Conservation (phyloP, 2,113 vertebrate species). For the Antechinus stuartii region DNA sequence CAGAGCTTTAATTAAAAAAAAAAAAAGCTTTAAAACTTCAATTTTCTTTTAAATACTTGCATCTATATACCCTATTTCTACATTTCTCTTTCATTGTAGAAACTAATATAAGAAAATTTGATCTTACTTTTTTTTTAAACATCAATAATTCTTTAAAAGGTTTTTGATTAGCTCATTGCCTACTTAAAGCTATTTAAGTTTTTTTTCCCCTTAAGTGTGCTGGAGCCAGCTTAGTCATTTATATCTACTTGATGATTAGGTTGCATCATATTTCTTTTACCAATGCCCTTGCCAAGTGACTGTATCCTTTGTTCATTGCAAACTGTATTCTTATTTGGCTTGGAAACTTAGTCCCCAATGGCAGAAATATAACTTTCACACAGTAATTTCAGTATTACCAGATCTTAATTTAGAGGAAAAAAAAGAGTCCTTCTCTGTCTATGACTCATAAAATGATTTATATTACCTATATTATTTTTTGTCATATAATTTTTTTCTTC, state of each 20-base stretch:
- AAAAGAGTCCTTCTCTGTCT: neutral
- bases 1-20: neutral
- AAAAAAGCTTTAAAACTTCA: neutral
- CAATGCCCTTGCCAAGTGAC: neutral
- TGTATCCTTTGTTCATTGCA: neutral
- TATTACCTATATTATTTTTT: neutral
- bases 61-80: neutral
- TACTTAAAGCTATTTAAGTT: neutral
- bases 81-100: neutral
- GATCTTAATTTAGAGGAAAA: neutral
- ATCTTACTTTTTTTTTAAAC: neutral
- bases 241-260: neutral
- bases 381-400: neutral
- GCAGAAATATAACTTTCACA: neutral
- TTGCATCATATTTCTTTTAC: neutral
- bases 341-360: neutral
- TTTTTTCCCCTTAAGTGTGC: neutral
- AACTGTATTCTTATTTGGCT: neutral
- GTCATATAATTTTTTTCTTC: neutral
- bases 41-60: neutral
- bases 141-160: neutral
- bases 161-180: neutral
- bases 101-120: neutral
- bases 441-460: neutral
- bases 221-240: neutral